phyloP scores from a whole-genome alignment of 2,888 invertebrate species.

The Schizaphis graminum region DNA sequence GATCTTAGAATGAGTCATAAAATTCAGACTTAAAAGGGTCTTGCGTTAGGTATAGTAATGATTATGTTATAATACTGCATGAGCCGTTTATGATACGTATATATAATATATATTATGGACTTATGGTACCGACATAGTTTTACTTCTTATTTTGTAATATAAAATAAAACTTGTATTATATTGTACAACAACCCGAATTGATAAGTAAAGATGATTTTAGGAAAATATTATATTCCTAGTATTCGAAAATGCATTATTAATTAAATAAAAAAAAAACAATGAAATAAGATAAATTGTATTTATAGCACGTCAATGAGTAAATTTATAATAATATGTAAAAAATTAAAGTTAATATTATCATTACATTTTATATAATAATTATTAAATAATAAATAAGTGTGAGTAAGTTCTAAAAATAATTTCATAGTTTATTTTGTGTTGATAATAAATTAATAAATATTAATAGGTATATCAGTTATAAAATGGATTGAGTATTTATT shows the following conservation, averaged over 20 bases:
- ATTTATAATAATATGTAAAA: neutral
- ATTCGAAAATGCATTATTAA: neutral
- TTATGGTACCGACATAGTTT: neutral
- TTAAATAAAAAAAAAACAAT: neutral
- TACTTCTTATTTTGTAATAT: neutral
- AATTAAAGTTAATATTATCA: neutral
- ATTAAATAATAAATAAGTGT: neutral
- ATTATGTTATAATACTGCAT: neutral
- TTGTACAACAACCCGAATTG: neutral
- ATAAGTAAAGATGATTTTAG: neutral
- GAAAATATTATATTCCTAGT: neutral
- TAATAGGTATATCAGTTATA: neutral
- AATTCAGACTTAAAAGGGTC: constrained; percentile 38
- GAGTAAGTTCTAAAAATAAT: neutral
- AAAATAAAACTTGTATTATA: neutral
- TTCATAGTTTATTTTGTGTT: neutral
- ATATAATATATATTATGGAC: neutral
- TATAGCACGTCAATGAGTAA: neutral
- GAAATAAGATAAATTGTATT: neutral
- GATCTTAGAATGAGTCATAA: constrained; percentile 20
- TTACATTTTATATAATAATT: neutral
- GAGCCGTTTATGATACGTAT: neutral
- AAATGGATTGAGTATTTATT: neutral
- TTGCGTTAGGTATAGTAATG: constrained; percentile 7
- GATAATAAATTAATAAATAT: neutral